phyloP scores from a whole-genome alignment of 2,888 invertebrate genomes.

The Drosophila greeni region DNA sequence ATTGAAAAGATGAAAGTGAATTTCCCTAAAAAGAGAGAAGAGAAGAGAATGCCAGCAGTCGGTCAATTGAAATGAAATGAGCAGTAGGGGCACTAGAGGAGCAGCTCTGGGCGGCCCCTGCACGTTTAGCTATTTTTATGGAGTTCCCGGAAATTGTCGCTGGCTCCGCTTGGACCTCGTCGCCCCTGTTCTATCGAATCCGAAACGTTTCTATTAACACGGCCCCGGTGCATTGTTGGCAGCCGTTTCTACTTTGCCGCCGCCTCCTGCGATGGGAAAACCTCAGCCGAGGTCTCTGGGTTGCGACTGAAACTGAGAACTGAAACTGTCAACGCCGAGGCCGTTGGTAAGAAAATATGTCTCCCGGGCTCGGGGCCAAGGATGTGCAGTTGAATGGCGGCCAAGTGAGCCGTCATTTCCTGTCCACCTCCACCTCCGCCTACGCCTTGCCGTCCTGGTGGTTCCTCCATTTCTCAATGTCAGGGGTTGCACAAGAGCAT shows the following conservation, averaged over 20 bases:
- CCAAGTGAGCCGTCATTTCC: slow-evolving; percentile 47
- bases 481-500: slow-evolving; percentile 25
- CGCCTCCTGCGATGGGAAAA: slow-evolving; percentile 53
- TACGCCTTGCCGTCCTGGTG: neutral
- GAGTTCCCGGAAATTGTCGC: slow-evolving; percentile 66
- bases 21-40: neutral
- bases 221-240: slow-evolving; percentile 55
- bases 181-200: slow-evolving; percentile 32
- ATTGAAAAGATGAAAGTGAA: slow-evolving; percentile 70
- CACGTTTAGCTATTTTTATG: slow-evolving; percentile 72
- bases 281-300: slow-evolving; percentile 2
- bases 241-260: slow-evolving; percentile 55
- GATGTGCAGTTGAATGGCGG: slow-evolving; percentile 57
- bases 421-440: slow-evolving; percentile 24
- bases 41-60: slow-evolving; percentile 36
- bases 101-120: slow-evolving; percentile 66
- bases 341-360: slow-evolving; percentile 36
- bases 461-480: slow-evolving; percentile 23
- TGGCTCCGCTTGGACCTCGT: slow-evolving; percentile 36
- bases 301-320: slow-evolving; percentile 5
- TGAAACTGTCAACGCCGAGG: slow-evolving; percentile 56
- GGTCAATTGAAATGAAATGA: slow-evolving; percentile 63
- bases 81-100: neutral
- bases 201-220: slow-evolving; percentile 67
- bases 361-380: slow-evolving; percentile 30